Conservation (phyloP, 2,797 vertebrate species). For the Ptychadena robeensis region DNA sequence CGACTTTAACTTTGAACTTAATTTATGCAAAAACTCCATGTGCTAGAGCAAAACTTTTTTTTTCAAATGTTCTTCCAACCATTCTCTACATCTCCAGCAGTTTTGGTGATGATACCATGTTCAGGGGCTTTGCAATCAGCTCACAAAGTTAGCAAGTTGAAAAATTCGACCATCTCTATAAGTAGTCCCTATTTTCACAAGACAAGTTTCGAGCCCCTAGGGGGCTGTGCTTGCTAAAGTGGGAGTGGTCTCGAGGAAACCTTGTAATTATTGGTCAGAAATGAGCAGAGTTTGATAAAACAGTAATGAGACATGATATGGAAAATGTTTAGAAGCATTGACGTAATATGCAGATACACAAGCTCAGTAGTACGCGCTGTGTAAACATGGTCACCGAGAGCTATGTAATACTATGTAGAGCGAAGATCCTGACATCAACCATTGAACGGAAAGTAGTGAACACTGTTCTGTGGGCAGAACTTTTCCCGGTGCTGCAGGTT, state of each 20-base stretch:
- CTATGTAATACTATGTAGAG: constrained; percentile 39
- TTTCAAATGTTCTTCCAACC: too few species aligned
- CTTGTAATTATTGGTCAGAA: neutral
- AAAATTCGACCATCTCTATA: too few species aligned
- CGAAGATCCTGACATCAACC: constrained; percentile 35
- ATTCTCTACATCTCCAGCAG: too few species aligned
- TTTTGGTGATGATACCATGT: too few species aligned
- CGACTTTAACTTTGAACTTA: too few species aligned
- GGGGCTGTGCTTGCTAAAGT: neutral
- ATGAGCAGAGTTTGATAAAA: neutral
- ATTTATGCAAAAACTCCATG: too few species aligned
- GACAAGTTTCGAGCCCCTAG: neutral
- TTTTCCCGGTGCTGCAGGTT: constrained; percentile 16
- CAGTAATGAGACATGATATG: neutral
- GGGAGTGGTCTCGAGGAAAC: neutral
- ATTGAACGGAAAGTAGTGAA: constrained; percentile 51
- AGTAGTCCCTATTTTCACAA: neutral
- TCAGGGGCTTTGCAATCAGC: too few species aligned
- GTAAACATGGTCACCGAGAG: constrained; percentile 9
- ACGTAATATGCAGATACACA: neutral
- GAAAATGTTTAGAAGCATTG: neutral
- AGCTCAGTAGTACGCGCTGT: neutral
- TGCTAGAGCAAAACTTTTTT: too few species aligned
- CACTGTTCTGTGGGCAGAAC: constrained; percentile 36
- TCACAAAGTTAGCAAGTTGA: too few species aligned